Evolutionary conservation across 2,797 vertebrate genomes (phyloP), one percentile per base, ranked within the genome.

Genomic region (Acipenser transmontanus): DNA sequence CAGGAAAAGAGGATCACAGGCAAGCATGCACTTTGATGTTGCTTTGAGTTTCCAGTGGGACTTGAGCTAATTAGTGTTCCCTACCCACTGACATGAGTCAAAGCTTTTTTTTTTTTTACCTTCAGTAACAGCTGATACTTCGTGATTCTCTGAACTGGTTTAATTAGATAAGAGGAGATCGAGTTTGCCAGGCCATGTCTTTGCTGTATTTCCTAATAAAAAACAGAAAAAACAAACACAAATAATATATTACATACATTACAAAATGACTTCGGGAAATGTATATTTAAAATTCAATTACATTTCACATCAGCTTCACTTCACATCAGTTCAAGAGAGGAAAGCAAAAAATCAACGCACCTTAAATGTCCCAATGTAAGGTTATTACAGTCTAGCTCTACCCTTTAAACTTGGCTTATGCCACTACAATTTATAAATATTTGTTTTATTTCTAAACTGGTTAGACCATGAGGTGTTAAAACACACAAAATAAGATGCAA

Each of bases 61-160:
- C 47, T 52, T 54, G 2, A 47, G 9, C 56, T 69, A 66, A 61
- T 61, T 61, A 61, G 11, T 61, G 17, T 47, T 61, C 17, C 2
- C 34, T 61, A 47, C 3, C 7, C 7, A 74, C 63, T 48, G 67
- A 52, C 50, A 54, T 34, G 48, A 11, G 56, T 62, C 47, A 57
- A 47, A 20, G 47, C 34, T 60, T 6, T 62, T 49, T 49, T 60
- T 10, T 88, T 97, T 61, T 17, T 10, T 88, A 97, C 96, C 95
- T 99, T 99, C 34, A 99, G 92, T 59, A 99, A 87, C 20, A 99
- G 93, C 8, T 99, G 97, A 77, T 99, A 99, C 78, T 99, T 99
- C 56, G 97, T 99, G 89, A 99, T 98, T 82, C 97, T 94, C 87
- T 99, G 97, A 64, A 99, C 97, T 10, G 97, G 97, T 80, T 99